These are phyloP conservation scores for Acleris sparsana DNA, from an alignment of 2,888 invertebrate species.

Conservation along the genomic window DNA sequence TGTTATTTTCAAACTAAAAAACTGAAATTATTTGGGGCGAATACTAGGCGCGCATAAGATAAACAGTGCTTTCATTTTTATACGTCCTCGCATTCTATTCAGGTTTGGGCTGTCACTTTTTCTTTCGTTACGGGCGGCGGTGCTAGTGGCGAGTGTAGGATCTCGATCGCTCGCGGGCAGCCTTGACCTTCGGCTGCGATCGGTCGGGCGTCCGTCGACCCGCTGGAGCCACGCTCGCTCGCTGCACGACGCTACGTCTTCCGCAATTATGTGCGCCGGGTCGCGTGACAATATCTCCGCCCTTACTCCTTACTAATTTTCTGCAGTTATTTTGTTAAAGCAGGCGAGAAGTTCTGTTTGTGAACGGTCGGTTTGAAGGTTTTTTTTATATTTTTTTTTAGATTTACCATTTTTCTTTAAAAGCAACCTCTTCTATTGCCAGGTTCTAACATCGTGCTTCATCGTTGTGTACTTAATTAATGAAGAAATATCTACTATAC, in stretches of 20 bases:
- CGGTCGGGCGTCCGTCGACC: conserved; percentile 77
- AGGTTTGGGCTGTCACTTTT: conserved; percentile 82
- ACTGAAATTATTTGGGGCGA: conserved; percentile 23
- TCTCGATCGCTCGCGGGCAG: conserved; percentile 65
- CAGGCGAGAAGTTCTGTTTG: neutral
- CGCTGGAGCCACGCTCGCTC: conserved; percentile 45
- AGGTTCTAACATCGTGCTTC: too few relatives aligned
- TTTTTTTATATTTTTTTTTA: too few relatives aligned
- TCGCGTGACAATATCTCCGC: conserved; percentile 35
- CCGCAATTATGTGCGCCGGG: conserved; percentile 45
- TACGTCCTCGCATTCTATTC: conserved; percentile 80
- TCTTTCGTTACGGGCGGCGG: conserved; percentile 69
- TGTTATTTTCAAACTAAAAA: conserved; percentile 9
- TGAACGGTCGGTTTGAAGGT: neutral
- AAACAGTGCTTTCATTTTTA: conserved; percentile 78
- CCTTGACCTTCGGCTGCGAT: conserved; percentile 80
- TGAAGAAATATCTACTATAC: too few relatives aligned
- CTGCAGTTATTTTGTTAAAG: conserved; percentile 15
- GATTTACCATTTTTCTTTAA: too few relatives aligned
- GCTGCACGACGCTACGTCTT: conserved; percentile 41
- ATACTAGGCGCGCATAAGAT: conserved; percentile 38
- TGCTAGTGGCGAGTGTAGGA: conserved; percentile 53
- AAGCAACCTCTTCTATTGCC: too few relatives aligned
- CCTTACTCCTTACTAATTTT: conserved; percentile 17
- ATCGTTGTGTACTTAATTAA: too few relatives aligned